phyloP scores from a whole-genome alignment of 2,113 vertebrate species.

The Calyptomena viridis region DNA sequence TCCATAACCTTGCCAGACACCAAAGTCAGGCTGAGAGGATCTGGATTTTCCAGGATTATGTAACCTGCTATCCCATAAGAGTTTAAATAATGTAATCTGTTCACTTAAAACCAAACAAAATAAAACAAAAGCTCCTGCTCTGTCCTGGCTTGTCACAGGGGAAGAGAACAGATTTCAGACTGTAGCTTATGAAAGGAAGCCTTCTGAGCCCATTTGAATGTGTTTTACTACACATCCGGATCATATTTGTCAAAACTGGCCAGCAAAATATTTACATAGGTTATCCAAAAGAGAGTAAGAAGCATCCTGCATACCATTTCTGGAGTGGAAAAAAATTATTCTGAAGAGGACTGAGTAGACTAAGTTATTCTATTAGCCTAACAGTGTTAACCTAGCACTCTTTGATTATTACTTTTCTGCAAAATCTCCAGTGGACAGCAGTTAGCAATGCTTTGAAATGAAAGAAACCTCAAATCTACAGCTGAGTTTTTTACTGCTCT shows the following conservation, averaged over 20 bases:
- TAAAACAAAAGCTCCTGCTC: background rate
- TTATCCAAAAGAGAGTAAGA: background rate
- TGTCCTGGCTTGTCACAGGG: background rate
- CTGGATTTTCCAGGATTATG: background rate
- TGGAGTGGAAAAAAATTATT: background rate
- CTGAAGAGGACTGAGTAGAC: background rate
- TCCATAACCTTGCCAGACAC: too few species aligned
- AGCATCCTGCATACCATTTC: background rate
- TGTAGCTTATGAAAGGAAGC: background rate
- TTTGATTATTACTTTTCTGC: background rate
- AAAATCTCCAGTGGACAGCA: background rate
- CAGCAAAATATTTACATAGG: background rate
- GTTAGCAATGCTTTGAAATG: background rate
- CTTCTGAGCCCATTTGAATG: background rate
- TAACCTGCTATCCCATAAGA: background rate
- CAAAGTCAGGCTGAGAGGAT: too few species aligned
- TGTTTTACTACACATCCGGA: background rate
- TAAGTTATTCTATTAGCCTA: background rate
- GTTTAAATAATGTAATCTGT: background rate
- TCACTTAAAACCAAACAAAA: background rate
- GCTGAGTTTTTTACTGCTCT: background rate
- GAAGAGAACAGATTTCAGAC: background rate
- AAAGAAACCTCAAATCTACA: background rate
- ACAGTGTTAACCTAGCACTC: background rate
- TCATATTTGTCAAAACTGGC: background rate